Evolutionary conservation across 2,888 invertebrate species (phyloP).

Genomic region (Caenorhabditis sp.): DNA sequence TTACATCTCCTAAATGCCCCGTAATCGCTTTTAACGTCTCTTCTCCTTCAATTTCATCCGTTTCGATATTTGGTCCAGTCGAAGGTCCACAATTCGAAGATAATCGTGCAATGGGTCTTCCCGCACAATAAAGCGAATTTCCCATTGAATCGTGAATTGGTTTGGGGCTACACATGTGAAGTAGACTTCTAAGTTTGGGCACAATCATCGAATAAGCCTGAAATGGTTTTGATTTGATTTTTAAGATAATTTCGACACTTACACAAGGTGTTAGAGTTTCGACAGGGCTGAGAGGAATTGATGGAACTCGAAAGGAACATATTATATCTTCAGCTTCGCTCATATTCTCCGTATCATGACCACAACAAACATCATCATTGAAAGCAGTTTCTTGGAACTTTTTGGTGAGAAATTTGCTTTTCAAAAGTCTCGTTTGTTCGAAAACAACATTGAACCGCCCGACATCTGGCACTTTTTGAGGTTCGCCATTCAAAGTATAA

Average conservation of each 20-base stretch:
- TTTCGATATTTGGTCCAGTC: background rate
- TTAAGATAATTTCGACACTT: background rate
- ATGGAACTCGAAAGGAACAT: conserved; percentile 35
- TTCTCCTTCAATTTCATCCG: conserved; percentile 17
- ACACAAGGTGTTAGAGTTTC: conserved; percentile 49
- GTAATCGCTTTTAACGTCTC: conserved; percentile 46
- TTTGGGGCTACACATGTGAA: conserved; percentile 1
- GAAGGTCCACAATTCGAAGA: background rate
- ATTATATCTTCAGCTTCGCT: conserved; percentile 36
- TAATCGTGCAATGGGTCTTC: conserved; percentile 13
- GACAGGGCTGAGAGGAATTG: conserved; percentile 33
- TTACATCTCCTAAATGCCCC: conserved; percentile 44
- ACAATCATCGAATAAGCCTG: conserved; percentile 21
- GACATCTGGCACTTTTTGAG: conserved; percentile 24
- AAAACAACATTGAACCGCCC: conserved; percentile 34
- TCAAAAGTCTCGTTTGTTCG: conserved; percentile 38
- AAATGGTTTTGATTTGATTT: background rate
- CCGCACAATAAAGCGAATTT: conserved; percentile 20
- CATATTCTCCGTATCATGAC: conserved; percentile 36
- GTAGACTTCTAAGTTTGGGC: conserved; percentile 18
- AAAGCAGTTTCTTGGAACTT: conserved; percentile 30
- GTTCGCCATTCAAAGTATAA: conserved; percentile 39
- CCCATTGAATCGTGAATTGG: background rate
- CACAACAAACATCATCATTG: conserved; percentile 35
- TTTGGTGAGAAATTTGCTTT: conserved; percentile 34